Base-by-base conservation (phyloP, 2,888 invertebrate genomes). In the Ochropleura leucogaster region DNA sequence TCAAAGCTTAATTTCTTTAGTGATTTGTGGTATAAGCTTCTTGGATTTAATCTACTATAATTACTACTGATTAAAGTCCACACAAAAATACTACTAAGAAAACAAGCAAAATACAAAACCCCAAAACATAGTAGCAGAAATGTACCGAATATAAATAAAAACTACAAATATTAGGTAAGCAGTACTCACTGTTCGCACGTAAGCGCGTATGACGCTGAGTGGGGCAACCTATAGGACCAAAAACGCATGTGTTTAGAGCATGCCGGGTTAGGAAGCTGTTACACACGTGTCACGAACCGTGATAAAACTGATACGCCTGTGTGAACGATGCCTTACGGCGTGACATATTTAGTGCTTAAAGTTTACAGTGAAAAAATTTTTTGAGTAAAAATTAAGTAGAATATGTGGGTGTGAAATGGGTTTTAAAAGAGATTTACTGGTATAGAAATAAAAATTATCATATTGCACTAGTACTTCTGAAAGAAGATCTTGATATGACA, bases 121-220 rank as follows among this genome's bases (percentile, higher is more conserved):
- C 44, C 4, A 51, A 68, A n/a, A 20, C 7, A 62, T 59, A 59
- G 80, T 84, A 87, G 88, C 87, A 90, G 89, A 88, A 90, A 90
- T 78, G 78, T 78, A 72, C 77, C 74, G 83, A 87, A 83, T 83
- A 89, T 60, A 51, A 68, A 75, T 83, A 85, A 84, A 86, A 92
- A 90, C 85, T 85, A 87, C 80, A 87, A 85, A 85, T 88, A 88
- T 91, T 92, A 92, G 91, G 86, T 82, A 93, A 93, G 95, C 95
- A 91, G 89, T 97, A 97, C 97, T 97, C 96, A 97, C 97, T 97
- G 97, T 96, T 97, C 97, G 94, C 97, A 97, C 93, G 96, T 97
- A 93, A 97, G 96, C 93, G 97, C 97, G 96, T 97, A 97, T 92
- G 97, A 96, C 89, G 97, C 97, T 85, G 97, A 97, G 95, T 97